Evolutionary conservation across 2,113 vertebrate species (phyloP), one percentile per base, ranked within the genome.

Genomic region (Mobula hypostoma): DNA sequence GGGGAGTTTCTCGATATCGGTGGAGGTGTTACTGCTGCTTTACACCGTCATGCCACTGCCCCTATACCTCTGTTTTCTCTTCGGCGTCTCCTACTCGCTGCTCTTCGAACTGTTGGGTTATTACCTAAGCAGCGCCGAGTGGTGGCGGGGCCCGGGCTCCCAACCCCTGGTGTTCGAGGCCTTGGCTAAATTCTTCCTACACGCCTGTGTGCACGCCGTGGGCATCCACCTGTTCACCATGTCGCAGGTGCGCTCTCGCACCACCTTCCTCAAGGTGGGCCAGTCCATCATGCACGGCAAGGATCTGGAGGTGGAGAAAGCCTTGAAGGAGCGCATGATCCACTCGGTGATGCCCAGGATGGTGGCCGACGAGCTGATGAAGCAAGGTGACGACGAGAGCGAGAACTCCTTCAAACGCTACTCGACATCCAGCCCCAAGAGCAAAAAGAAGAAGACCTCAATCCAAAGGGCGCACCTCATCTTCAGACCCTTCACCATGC

Each of bases 231-330:
- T 99, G 94, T 99, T 99, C 96, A 97, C 99, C 96, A 99, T 99
- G 98, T 99, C 98, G 0, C 98, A 99, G 96, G 99, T 99, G 95
- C 97, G 99, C 32, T 98, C 98, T 21, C 97, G 99, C 94, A 99
- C 98, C 97, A 99, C 99, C 24, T 99, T 99, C 96, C 97, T 99
- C 94, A 99, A 99, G 96, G 98, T 99, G 95, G 99, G 99, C 56
- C 99, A 99, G 94, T 98, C 99, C 32, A 99, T 99, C 95, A 99
- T 99, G 98, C 99, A 99, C 0, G 99, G 99, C 87, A 99, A 99
- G 95, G 99, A 99, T 95, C 96, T 99, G 94, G 98, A 99, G 96
- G 98, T 99, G 94, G 99, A 99, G 96, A 99, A 99, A 96, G 99
- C 98, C 91, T 97, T 99, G 94, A 99, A 99, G 96, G 99, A 99